Conservation (phyloP, 2,113 vertebrate genomes). For the Spea bombifrons region DNA sequence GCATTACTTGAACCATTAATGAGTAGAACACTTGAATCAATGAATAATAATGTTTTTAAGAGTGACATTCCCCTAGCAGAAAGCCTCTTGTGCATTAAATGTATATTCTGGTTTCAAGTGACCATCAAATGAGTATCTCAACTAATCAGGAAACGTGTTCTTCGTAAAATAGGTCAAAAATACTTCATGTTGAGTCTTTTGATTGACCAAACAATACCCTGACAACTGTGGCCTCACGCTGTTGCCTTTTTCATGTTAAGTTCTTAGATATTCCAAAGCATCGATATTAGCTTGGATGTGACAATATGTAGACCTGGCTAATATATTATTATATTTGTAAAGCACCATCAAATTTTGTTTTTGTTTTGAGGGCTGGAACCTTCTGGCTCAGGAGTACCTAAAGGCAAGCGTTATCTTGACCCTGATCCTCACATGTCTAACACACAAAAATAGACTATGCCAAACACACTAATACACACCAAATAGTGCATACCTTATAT, state of each 20-base stretch:
- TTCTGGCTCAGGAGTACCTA: too few relatives aligned
- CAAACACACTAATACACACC: too few relatives aligned
- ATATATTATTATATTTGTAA: too few relatives aligned
- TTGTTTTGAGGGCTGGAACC: too few relatives aligned
- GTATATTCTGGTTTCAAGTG: slow-evolving; percentile 38
- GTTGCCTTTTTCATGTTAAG: neutral
- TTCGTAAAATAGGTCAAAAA: slow-evolving; percentile 9
- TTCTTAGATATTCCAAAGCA: neutral
- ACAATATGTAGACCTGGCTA: neutral
- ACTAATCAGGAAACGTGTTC: slow-evolving; percentile 26
- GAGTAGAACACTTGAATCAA: slow-evolving; percentile 28
- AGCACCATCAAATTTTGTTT: too few relatives aligned
- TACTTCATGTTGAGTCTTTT: neutral
- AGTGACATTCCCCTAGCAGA: neutral
- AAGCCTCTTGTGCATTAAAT: neutral
- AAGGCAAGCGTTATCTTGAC: too few relatives aligned
- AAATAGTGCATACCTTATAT: too few relatives aligned
- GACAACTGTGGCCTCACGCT: neutral
- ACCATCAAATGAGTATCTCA: slow-evolving; percentile 5
- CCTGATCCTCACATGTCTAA: too few relatives aligned
- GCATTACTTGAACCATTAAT: neutral
- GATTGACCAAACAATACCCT: neutral
- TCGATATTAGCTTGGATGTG: neutral
- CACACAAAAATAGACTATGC: too few relatives aligned
- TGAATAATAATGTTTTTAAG: slow-evolving; percentile 20